Evolutionary conservation across 2,888 invertebrate genomes (phyloP).

Genomic region (Amphipoea lucens): DNA sequence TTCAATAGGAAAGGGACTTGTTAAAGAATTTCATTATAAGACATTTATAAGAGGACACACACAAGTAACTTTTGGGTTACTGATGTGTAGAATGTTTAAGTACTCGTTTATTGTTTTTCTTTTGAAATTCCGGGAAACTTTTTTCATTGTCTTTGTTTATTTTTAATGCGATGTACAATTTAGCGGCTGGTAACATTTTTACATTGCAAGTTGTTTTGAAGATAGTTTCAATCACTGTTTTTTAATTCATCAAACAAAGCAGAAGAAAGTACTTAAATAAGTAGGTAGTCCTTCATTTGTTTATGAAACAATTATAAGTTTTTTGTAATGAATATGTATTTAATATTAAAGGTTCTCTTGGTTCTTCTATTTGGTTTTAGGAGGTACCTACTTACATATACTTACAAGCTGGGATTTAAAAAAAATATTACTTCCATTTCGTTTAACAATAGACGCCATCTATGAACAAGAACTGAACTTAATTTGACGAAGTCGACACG

Average conservation of each 20-base stretch:
- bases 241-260: neutral
- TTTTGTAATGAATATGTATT: too few relatives aligned
- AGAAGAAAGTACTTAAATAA: neutral
- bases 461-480: constrained; percentile 14
- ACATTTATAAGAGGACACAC: constrained; percentile 14
- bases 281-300: neutral
- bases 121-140: constrained; percentile 19
- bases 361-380: neutral
- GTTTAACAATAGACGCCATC: constrained; percentile 30
- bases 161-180: neutral
- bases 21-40: constrained; percentile 50
- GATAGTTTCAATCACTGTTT: neutral
- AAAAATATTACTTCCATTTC: neutral
- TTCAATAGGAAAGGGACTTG: constrained; percentile 37
- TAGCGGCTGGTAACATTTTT: neutral
- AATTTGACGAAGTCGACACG: neutral
- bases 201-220: neutral
- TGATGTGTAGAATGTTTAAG: constrained; percentile 23
- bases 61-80: constrained; percentile 37
- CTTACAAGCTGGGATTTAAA: too few relatives aligned
- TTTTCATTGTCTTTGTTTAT: constrained; percentile 20
- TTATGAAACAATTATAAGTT: neutral
- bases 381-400: neutral
- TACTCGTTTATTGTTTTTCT: constrained; percentile 52
- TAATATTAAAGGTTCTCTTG: neutral